phyloP scores from a whole-genome alignment of 2,797 vertebrate species.

The Pogoniulus pusillus region DNA sequence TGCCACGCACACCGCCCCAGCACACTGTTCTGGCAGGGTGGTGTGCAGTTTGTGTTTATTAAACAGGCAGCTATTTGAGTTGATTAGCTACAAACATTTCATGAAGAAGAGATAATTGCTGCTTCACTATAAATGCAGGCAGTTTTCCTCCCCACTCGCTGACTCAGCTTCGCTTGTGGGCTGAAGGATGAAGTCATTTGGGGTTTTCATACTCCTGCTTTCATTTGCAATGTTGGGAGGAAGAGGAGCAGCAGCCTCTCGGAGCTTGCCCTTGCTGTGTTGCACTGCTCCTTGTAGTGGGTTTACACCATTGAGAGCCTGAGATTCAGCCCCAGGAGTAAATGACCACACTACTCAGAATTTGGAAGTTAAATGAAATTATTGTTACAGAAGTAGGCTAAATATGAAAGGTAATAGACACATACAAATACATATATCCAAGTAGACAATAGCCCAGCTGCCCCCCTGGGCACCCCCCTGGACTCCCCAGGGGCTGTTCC shows the following conservation, averaged over 20 bases:
- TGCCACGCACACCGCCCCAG: constrained; percentile 21
- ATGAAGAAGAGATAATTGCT: constrained; percentile 54
- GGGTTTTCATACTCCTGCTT: constrained; percentile 29
- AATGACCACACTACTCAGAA: too few species aligned
- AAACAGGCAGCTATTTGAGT: constrained; percentile 45
- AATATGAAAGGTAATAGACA: too few species aligned
- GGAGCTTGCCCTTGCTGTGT: background rate
- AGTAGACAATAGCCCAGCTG: too few species aligned
- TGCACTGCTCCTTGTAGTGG: background rate
- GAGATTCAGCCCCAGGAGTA: too few species aligned
- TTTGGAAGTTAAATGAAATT: too few species aligned
- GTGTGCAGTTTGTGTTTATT: constrained; percentile 31
- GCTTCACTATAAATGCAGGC: constrained; percentile 34
- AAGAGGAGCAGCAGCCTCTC: background rate
- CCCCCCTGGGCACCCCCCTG: too few species aligned
- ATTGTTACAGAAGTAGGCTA: too few species aligned
- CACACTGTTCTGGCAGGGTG: constrained; percentile 14
- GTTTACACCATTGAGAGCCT: too few species aligned
- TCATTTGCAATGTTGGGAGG: background rate
- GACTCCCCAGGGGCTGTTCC: too few species aligned
- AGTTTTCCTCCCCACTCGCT: constrained; percentile 57
- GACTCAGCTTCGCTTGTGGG: constrained; percentile 63
- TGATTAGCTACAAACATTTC: constrained; percentile 54
- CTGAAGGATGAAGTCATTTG: constrained; percentile 36
- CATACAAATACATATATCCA: too few species aligned